These are phyloP conservation scores for Brachyptera putata DNA, from an alignment of 2,888 invertebrate species.

Conservation along the genomic window DNA sequence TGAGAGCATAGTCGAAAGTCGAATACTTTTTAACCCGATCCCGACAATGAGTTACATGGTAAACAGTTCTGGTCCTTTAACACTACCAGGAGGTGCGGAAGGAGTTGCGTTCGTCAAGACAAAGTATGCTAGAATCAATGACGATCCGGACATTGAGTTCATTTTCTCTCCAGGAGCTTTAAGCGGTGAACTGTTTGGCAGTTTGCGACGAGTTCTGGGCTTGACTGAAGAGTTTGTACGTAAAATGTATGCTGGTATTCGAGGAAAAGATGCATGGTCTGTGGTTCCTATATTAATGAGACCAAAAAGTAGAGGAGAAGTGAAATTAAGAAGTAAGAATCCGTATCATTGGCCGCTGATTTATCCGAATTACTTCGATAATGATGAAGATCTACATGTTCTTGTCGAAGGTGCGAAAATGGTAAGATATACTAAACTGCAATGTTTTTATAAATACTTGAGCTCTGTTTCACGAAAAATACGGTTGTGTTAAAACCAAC, in stretches of 20 bases:
- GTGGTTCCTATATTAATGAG: conserved; percentile 70
- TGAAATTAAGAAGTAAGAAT: conserved; percentile 62
- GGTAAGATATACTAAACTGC: conserved; percentile 54
- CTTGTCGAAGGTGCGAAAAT: conserved; percentile 70
- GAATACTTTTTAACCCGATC: conserved; percentile 37
- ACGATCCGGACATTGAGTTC: conserved; percentile 71
- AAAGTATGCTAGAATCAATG: conserved; percentile 44
- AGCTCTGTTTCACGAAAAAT: background rate
- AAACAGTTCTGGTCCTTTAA: conserved; percentile 42
- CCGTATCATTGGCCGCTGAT: conserved; percentile 73
- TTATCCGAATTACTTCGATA: conserved; percentile 72
- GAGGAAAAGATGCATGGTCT: conserved; percentile 56
- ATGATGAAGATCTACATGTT: conserved; percentile 65
- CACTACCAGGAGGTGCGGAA: conserved; percentile 47
- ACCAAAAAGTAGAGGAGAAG: conserved; percentile 69
- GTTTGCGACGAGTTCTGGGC: conserved; percentile 27
- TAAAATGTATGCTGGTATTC: conserved; percentile 52
- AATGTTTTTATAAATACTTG: no score
- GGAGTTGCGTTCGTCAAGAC: conserved; percentile 46
- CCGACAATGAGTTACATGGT: conserved; percentile 42
- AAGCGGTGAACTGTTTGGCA: conserved; percentile 67
- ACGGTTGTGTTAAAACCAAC: no score
- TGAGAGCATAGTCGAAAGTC: conserved; percentile 37
- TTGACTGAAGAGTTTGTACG: conserved; percentile 57
- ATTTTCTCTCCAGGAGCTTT: conserved; percentile 74